Evolutionary conservation across 2,113 vertebrate species (phyloP).

Genomic region (Egretta garzetta): DNA sequence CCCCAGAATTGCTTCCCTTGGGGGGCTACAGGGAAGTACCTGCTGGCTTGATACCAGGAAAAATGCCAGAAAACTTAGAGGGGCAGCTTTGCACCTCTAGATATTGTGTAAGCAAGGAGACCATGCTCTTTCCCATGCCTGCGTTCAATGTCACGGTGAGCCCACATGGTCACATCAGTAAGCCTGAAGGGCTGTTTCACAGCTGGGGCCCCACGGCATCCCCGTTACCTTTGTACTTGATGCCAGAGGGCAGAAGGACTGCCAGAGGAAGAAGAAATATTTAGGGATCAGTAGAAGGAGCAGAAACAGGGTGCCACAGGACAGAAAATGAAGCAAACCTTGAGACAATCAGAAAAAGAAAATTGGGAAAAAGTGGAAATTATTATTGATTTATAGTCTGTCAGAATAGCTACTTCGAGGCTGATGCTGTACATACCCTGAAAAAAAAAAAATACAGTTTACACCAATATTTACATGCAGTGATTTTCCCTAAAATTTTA

Average conservation of each 20-base stretch:
- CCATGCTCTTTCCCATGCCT: background rate
- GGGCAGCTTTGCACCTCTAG: background rate
- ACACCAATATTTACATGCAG: background rate
- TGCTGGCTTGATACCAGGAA: background rate
- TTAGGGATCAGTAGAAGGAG: background rate
- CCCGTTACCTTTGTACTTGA: background rate
- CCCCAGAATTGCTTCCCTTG: accelerated
- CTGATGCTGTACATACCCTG: background rate
- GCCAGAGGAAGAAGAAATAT: background rate
- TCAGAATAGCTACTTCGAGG: background rate
- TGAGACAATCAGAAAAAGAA: background rate
- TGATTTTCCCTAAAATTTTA: background rate
- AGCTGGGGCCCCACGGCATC: background rate
- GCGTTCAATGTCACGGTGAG: background rate
- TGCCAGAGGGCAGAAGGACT: background rate
- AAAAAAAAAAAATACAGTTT: background rate
- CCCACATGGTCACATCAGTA: background rate
- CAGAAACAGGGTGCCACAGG: background rate
- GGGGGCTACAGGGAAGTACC: background rate
- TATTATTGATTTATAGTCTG: background rate
- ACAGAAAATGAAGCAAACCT: background rate
- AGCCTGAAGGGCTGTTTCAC: background rate
- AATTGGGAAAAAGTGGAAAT: background rate
- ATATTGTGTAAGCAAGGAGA: accelerated
- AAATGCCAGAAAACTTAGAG: background rate